phyloP scores from a whole-genome alignment of 2,113 vertebrate genomes.

The Menura novaehollandiae region DNA sequence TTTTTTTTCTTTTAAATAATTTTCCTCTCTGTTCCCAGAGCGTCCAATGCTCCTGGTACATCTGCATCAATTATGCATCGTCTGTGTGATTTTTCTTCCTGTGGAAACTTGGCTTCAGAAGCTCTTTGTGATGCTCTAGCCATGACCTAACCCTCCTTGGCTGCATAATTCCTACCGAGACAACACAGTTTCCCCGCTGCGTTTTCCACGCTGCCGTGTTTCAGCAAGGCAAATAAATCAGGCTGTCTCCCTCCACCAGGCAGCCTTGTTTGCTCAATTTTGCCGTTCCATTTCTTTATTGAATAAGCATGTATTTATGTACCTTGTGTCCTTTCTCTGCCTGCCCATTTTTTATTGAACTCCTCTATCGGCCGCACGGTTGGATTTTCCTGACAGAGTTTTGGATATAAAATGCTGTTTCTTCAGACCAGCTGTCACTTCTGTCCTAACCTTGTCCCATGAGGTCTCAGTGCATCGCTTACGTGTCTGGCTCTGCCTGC shows the following conservation, averaged over 20 bases:
- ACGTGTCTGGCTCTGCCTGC: not conserved
- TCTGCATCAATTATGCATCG: not conserved
- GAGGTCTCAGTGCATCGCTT: not conserved
- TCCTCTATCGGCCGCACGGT: not conserved
- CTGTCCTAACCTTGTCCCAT: slow-evolving; percentile 16
- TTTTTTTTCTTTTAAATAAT: not conserved
- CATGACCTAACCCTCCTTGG: slow-evolving; percentile 39
- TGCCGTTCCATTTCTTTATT: slow-evolving; percentile 28
- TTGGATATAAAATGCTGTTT: slow-evolving; percentile 23
- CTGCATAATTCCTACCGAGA: slow-evolving; percentile 42
- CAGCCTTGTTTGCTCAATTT: slow-evolving; percentile 53
- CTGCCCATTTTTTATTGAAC: slow-evolving; percentile 20
- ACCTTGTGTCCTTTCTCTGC: slow-evolving; percentile 4
- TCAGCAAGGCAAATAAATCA: slow-evolving; percentile 47
- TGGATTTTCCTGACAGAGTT: slow-evolving; percentile 35
- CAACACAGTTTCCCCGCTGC: slow-evolving; percentile 9
- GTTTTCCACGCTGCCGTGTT: not conserved
- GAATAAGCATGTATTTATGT: slow-evolving; percentile 30
- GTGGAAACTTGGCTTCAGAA: not conserved
- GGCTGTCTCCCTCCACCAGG: slow-evolving; percentile 1
- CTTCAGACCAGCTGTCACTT: slow-evolving; percentile 48
- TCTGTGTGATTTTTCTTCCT: not conserved
- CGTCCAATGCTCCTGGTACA: not conserved
- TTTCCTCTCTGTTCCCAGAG: not conserved
- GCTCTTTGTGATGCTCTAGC: slow-evolving; percentile 21